Evolutionary conservation across 2,113 vertebrate species (phyloP), one percentile per base, ranked within the genome.

Genomic region (Chionis minor): DNA sequence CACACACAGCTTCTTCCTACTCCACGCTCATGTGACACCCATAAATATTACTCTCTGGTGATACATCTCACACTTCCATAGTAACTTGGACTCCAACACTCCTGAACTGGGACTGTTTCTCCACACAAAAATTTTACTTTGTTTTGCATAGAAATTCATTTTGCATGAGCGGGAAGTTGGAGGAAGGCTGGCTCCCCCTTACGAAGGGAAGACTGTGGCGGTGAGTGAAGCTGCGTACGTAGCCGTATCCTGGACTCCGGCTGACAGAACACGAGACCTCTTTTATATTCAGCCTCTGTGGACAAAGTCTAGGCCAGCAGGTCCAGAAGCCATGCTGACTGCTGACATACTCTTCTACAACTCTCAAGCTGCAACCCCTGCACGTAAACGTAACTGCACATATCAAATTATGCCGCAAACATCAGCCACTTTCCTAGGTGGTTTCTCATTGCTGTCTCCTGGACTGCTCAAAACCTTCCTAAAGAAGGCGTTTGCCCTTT

Each of bases 1-100:
- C 54, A 27, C 38, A 30, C 13, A 33, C 19, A 71, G 40, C 59
- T 55, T 33, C 78, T 30, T 55, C 74, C 55, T 38, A 2, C 58
- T 16, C 42, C 80, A 3, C 26, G 17, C 61, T 40, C 17, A 1
- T 8, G 13, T 12, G 12, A 52, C 6, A 6, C 6, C 18, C 0
- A 9, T 33, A 27, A 44, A 7, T 28, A 8, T 23, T 11, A 8
- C 23, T 42, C 47, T 15, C n/a, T 63, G 54, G 38, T 67, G n/a
- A 28, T 33, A 38, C n/a, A 63, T 28, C 58, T 55, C 73, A 38
- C 6, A 4, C 19, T 80, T 75, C 22, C 22, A 18, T 16, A 38
- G 45, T 17, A 51, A 12, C 23, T 40, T 47, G 24, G 12, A 40
- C 24, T 61, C 44, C 52, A 77, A 52, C 12, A 5, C n/a, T 73